These are phyloP conservation scores for Tachina grossa DNA, from an alignment of 2,888 invertebrate species.

Conservation along the genomic window DNA sequence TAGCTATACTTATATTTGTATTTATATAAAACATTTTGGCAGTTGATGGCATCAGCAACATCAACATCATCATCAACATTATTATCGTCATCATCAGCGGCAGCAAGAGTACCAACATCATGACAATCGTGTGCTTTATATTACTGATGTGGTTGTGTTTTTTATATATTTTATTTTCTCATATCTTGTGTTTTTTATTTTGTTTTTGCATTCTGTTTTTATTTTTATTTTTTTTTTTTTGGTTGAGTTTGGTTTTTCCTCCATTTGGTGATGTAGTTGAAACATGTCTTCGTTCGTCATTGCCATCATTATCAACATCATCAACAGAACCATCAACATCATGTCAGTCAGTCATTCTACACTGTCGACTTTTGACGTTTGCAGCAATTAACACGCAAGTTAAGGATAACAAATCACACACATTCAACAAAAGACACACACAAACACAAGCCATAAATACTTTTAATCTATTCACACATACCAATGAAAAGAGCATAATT, in stretches of 20 bases:
- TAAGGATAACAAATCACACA: constrained; percentile 72
- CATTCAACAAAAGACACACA: constrained; percentile 52
- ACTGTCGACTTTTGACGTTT: constrained; percentile 81
- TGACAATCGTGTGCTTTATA: constrained; percentile 68
- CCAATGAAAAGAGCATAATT: not conserved
- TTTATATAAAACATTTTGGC: constrained; percentile 42
- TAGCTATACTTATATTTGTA: not conserved
- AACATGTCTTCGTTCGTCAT: constrained; percentile 67
- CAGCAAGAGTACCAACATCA: constrained; percentile 71
- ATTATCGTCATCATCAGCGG: constrained; percentile 54
- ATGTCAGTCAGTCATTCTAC: constrained; percentile 73
- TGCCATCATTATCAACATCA: constrained; percentile 71
- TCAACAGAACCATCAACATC: constrained; percentile 73
- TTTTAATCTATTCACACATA: constrained; percentile 2
- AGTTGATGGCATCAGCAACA: constrained; percentile 54
- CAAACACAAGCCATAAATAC: not conserved
- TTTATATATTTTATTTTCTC: constrained; percentile 35
- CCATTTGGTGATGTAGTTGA: constrained; percentile 62
- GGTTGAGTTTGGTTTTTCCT: constrained; percentile 64
- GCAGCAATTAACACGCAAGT: constrained; percentile 80
- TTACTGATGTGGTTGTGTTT: constrained; percentile 57
- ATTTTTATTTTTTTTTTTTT: constrained; percentile 74
- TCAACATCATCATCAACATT: constrained; percentile 47
- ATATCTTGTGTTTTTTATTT: not conserved
- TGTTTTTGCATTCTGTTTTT: constrained; percentile 66